Conservation (phyloP, 2,888 invertebrate species). For the Criorhina ranunculi region DNA sequence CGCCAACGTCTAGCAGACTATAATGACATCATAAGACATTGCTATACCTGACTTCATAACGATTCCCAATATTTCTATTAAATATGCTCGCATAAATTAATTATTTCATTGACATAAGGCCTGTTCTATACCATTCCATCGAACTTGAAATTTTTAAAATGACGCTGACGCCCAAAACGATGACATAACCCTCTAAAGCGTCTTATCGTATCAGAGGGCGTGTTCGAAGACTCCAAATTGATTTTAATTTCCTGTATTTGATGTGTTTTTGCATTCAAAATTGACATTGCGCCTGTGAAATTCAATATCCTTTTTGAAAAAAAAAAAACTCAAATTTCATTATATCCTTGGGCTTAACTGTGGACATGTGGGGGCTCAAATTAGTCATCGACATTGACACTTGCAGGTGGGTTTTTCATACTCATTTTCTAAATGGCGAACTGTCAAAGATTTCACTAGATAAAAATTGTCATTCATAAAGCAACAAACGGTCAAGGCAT, state of each 20-base stretch:
- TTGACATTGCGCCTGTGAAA: slow-evolving; percentile 3
- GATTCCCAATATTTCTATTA: slow-evolving; percentile 5
- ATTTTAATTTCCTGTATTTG: slow-evolving; percentile 35
- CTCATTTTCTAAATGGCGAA: background rate
- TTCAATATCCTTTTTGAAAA: slow-evolving; percentile 29
- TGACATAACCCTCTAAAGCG: slow-evolving; percentile 46
- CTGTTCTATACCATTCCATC: background rate
- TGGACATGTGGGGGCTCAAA: background rate
- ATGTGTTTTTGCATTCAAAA: background rate
- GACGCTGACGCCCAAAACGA: slow-evolving; percentile 22
- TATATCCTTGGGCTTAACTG: background rate
- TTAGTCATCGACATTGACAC: background rate
- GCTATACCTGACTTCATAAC: background rate
- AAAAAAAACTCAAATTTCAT: slow-evolving; percentile 32
- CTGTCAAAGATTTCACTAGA: slow-evolving; percentile 14
- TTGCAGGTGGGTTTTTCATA: slow-evolving; percentile 9
- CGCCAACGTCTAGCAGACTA: too few relatives aligned
- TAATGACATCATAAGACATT: background rate
- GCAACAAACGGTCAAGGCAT: background rate
- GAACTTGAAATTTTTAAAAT: background rate
- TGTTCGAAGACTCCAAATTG: background rate
- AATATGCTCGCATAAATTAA: slow-evolving; percentile 18
- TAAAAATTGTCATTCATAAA: slow-evolving; percentile 14
- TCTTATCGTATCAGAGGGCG: background rate
- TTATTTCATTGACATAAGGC: slow-evolving; percentile 11